A percentile compares a stretch with the other conserved stretches of the same genome.
Conservation (phyloP, 2,113 vertebrate species). For the Notothenia coriiceps region DNA sequence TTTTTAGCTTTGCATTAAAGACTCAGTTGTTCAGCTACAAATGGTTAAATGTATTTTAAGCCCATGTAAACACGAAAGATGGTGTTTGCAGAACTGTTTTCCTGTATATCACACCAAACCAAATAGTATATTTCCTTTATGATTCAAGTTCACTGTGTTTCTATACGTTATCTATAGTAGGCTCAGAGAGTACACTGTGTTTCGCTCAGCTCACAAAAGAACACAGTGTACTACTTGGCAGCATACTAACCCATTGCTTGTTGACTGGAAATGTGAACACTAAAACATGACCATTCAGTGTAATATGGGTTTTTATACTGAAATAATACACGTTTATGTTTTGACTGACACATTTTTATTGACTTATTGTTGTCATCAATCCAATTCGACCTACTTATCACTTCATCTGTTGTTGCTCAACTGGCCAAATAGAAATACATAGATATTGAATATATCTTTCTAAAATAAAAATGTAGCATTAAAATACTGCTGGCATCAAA, state of each 20-base stretch:
- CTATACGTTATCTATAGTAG: conserved; percentile 30
- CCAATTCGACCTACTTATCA: conserved; percentile 47
- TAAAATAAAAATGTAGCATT: neutral
- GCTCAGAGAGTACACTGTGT: conserved; percentile 45
- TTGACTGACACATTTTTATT: neutral
- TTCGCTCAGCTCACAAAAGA: conserved; percentile 45
- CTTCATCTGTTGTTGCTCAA: conserved; percentile 25
- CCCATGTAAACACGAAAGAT: neutral
- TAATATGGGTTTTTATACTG: neutral
- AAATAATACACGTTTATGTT: neutral
- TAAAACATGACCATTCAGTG: neutral
- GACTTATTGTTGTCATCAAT: neutral
- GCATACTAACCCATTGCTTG: conserved; percentile 20
- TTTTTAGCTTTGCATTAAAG: neutral
- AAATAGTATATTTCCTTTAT: neutral
- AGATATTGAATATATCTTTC: neutral
- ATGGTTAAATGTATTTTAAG: too few relatives aligned
- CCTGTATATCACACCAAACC: neutral
- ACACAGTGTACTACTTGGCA: conserved; percentile 73
- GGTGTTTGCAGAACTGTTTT: neutral
- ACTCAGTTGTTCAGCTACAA: neutral
- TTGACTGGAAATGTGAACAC: neutral
- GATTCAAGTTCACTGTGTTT: neutral
- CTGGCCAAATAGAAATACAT: neutral
- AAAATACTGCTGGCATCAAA: neutral